These are phyloP conservation scores for Nerophis lumbriciformis DNA, from an alignment of 2,113 vertebrate genomes.

Conservation along the genomic window DNA sequence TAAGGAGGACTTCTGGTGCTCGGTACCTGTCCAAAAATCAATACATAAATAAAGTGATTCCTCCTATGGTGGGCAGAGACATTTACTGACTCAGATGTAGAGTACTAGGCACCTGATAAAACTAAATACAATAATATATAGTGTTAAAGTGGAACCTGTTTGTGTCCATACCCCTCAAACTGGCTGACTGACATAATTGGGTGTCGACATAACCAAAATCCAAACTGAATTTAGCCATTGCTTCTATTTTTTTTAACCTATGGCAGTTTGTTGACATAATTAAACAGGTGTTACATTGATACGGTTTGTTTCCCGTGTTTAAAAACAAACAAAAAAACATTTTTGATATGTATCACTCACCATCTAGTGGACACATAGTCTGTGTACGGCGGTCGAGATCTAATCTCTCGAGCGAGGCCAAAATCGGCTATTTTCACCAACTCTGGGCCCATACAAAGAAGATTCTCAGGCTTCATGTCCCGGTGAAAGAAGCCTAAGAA, in stretches of 20 bases:
- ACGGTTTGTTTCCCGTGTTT: too few species aligned
- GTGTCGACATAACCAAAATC: too few species aligned
- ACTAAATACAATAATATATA: too few species aligned
- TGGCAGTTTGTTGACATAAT: background rate
- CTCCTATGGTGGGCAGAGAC: background rate
- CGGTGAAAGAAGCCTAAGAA: constrained; percentile 89
- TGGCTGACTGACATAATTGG: too few species aligned
- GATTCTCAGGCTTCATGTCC: constrained; percentile 98
- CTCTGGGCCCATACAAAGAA: constrained; percentile 96
- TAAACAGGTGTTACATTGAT: too few species aligned
- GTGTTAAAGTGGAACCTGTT: too few species aligned
- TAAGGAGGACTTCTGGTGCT: constrained; percentile 90
- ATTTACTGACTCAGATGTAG: background rate
- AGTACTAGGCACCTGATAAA: too few species aligned
- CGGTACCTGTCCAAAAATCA: constrained; percentile 78
- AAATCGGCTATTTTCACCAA: constrained; percentile 98
- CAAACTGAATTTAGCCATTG: background rate
- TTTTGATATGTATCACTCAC: constrained; percentile 51
- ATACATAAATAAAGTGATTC: background rate
- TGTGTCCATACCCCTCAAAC: too few species aligned
- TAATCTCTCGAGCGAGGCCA: constrained; percentile 90
- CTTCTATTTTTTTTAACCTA: background rate
- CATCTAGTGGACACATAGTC: constrained; percentile 97
- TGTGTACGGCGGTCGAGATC: constrained; percentile 93
- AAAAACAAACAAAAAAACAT: background rate